Conservation (phyloP, 2,797 vertebrate species). For the Anomalospiza imberbis region DNA sequence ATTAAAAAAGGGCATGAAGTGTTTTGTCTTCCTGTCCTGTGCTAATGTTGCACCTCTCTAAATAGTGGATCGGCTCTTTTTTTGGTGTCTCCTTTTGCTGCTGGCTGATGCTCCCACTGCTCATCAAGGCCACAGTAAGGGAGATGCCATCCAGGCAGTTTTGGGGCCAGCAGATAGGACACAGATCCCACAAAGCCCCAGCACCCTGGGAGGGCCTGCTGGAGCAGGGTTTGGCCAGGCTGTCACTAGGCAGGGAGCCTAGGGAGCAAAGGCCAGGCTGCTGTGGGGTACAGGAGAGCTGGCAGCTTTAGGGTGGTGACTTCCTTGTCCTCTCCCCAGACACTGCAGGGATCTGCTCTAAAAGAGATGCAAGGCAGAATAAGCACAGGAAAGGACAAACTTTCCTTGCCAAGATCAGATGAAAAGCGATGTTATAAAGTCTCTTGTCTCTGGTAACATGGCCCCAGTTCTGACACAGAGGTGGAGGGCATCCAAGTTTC, state of each 20-base stretch:
- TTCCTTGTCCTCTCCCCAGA: neutral
- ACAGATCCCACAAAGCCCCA: rapidly evolving
- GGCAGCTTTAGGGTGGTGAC: neutral
- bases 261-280: neutral
- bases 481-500: slow-evolving; percentile 52
- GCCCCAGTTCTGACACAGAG: neutral
- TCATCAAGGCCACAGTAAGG: neutral
- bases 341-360: neutral
- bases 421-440: slow-evolving; percentile 29
- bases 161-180: neutral
- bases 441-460: slow-evolving; percentile 4
- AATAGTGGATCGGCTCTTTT: neutral
- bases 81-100: neutral
- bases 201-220: neutral
- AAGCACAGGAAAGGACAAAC: neutral
- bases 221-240: neutral
- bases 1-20: neutral
- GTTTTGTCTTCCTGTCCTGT: neutral
- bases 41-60: neutral
- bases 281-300: neutral
- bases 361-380: neutral
- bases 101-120: neutral
- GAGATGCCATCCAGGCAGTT: neutral
- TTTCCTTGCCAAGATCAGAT: slow-evolving; percentile 12
- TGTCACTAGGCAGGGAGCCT: neutral